Evolutionary conservation across 2,888 invertebrate genomes (phyloP).

Genomic region (Gymnosoma rotundatum): DNA sequence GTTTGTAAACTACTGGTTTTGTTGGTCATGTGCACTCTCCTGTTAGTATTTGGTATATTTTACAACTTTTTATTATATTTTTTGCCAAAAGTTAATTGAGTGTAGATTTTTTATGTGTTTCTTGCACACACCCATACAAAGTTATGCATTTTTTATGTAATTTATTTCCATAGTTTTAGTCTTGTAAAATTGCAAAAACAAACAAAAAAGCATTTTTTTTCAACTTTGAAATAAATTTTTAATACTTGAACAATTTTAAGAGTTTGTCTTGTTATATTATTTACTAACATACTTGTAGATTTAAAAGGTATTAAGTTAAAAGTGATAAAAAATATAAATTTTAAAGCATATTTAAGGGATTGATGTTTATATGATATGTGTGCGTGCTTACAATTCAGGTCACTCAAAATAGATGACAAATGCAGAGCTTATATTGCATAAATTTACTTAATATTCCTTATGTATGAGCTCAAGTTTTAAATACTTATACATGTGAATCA

Average conservation of each 20-base stretch:
- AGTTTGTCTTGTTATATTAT: conserved; percentile 20
- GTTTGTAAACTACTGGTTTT: conserved; percentile 58
- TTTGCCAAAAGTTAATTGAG: conserved; percentile 74
- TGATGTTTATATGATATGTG: conserved; percentile 38
- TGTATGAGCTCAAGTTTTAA: no score
- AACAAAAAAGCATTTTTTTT: neutral
- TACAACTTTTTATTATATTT: conserved; percentile 64
- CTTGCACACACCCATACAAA: conserved; percentile 1
- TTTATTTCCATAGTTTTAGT: conserved; percentile 44
- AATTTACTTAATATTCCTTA: no score
- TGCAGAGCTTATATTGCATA: no score
- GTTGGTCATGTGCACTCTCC: conserved; percentile 35
- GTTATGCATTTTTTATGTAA: conserved; percentile 23
- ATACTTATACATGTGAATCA: no score
- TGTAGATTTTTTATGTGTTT: conserved; percentile 72
- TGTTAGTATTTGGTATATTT: conserved; percentile 40
- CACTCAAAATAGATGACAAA: neutral
- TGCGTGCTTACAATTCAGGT: neutral
- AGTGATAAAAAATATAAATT: conserved; percentile 1
- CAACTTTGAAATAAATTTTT: conserved; percentile 53
- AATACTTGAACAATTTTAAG: conserved; percentile 52
- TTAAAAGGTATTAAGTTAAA: conserved; percentile 27
- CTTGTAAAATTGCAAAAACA: conserved; percentile 24
- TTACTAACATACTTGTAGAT: conserved; percentile 11
- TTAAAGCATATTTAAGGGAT: conserved; percentile 44